Evolutionary conservation across 2,888 invertebrate species (phyloP), one percentile per base, ranked within the genome.

Genomic region (Rotaria magnacalcarata): DNA sequence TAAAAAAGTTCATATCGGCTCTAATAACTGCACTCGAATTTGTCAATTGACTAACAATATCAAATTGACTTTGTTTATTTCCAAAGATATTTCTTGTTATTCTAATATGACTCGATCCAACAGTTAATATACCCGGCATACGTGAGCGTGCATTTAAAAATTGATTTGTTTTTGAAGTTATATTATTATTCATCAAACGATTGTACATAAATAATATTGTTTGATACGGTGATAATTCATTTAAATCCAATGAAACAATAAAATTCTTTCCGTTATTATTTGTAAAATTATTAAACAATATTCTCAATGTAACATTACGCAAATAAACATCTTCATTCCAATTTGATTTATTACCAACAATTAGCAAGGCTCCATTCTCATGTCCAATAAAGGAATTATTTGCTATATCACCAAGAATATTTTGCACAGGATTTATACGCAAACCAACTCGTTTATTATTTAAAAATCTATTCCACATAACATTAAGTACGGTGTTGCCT

Each of bases 311-410:
- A 1, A 91, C 91, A 60, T 87, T 88, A 87, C 90, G 89, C n/a
- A 89, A 87, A 50, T 88, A 87, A 87, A 90, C 91, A 89, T 89
- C 89, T 75, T 90, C 88, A 85, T 89, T 90, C 85, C 89, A 88
- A 84, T 90, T 88, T 43, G 90, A 89, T 85, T 90, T 89, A 87
- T 91, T 90, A 87, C 93, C 93, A 91, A 96, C 97, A 86, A 98
- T 94, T 52, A 95, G 93, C 84, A 98, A 92, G 5, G 94, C 94
- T 19, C 97, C 97, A 89, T 94, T 94, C 85, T 92, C 92, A 75
- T 97, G 96, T 87, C 94, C 94, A 87, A 93, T 93, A 90, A 97
- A 97, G 88, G 95, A 94, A 91, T 97, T 97, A 90, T 95, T 95
- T 89, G 96, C 89, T 54, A 91, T 89, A 16, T 89, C 88, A 16